Evolutionary conservation across 2,113 vertebrate genomes (phyloP), one percentile per base, ranked within the genome.

Genomic region (Lophius piscatorius): DNA sequence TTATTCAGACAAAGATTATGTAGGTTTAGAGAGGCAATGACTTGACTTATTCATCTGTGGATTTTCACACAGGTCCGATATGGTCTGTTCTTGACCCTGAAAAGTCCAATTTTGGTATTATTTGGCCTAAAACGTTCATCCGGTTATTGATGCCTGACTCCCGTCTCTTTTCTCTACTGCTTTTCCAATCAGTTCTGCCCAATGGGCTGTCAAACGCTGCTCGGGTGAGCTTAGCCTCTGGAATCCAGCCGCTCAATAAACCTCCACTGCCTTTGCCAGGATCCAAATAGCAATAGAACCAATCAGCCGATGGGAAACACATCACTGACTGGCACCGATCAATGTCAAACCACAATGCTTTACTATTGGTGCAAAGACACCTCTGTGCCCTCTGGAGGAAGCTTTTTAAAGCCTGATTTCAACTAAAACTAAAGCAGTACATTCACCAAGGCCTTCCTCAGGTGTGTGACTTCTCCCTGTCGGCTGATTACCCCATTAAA

Each of bases 141-240:
- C 66, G 39, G 42, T 76, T 74, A 75, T 56, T 69, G 73, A 68
- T 59, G 80, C 80, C 67, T 71, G 72, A 81, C 76, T 77, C 26
- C 50, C 51, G 61, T 59, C 45, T 63, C 60, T 68, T 78, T 63
- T 65, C 78, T 87, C 63, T 35, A 24, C 70, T 78, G 74, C 55
- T 45, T 80, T 82, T 79, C 50, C 83, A 79, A 84, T 88, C 78
- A 82, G 74, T 73, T 80, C 77, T 81, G 77, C 83, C 73, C 63
- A 79, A 50, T 81, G 74, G 50, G 24, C 69, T 79, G 81, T 84
- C 81, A 79, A 82, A 83, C 50, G 69, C 76, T 64, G 79, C 71
- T 47, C 22, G 68, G 49, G 41, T 50, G 71, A 74, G 63, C 69
- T 73, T 70, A 75, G 81, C 72, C 70, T 59, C 72, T 83, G 82